These are phyloP conservation scores for Lagenorhynchus albirostris DNA, from an alignment of 2,113 vertebrate species.

Conservation along the genomic window DNA sequence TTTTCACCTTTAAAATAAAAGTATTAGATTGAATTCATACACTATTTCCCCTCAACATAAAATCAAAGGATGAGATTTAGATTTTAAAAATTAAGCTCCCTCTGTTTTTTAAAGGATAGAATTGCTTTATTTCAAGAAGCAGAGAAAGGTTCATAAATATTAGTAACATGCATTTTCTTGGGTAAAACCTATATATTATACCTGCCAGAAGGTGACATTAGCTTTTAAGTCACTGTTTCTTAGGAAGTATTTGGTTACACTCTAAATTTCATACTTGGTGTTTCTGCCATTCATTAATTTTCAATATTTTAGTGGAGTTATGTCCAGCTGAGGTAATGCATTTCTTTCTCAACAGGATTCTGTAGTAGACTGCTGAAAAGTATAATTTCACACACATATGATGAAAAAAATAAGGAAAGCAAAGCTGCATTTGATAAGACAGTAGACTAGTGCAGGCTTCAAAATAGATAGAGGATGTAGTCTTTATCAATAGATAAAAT, in stretches of 20 bases:
- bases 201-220: not conserved
- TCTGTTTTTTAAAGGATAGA: not conserved
- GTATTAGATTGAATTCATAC: not conserved
- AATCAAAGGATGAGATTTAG: not conserved
- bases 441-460: not conserved
- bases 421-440: conserved; percentile 21
- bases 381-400: conserved; percentile 1
- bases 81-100: not conserved
- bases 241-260: not conserved
- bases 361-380: conserved; percentile 27
- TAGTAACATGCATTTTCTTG: not conserved
- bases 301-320: not conserved
- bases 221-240: not conserved
- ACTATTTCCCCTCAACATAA: not conserved
- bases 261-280: conserved; percentile 19
- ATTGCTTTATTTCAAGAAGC: not conserved
- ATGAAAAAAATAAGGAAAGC: not conserved
- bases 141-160: not conserved
- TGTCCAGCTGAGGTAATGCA: conserved; percentile 37
- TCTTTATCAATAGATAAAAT: not conserved
- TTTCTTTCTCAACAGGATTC: conserved; percentile 45
- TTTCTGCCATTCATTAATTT: conserved; percentile 41
- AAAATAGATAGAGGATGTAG: not conserved
- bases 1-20: not conserved
- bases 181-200: not conserved